These are phyloP conservation scores for Gasterosteus aculeatus DNA, from an alignment of 2,113 vertebrate species.

Conservation along the genomic window DNA sequence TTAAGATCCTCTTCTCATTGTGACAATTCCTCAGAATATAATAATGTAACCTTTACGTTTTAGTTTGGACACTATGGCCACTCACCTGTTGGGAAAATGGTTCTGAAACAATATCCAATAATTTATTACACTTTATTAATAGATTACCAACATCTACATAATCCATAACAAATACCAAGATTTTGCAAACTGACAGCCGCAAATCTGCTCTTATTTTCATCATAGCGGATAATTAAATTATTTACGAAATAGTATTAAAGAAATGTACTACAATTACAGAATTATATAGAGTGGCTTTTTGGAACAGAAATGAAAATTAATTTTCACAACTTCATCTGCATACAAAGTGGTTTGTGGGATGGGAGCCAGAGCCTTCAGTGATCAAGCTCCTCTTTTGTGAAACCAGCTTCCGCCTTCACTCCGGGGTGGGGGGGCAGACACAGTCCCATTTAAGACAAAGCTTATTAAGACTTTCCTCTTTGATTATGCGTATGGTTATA, in stretches of 20 bases:
- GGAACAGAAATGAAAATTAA: not conserved
- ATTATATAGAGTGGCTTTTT: not conserved
- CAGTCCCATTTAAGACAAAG: too few relatives aligned
- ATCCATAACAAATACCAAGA: not conserved
- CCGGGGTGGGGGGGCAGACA: too few relatives aligned
- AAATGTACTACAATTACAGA: too few relatives aligned
- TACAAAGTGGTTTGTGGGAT: not conserved
- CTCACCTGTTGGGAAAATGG: not conserved
- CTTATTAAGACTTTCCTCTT: too few relatives aligned
- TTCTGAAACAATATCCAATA: not conserved
- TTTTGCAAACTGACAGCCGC: not conserved
- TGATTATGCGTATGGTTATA: too few relatives aligned
- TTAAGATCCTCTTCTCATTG: conserved; percentile 12
- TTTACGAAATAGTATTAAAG: not conserved
- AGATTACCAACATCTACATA: not conserved
- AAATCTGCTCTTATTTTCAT: not conserved
- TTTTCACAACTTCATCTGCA: not conserved
- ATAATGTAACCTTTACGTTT: not conserved
- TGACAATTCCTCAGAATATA: not conserved
- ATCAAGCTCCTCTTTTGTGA: too few relatives aligned
- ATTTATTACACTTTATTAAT: not conserved
- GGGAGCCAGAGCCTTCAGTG: too few relatives aligned
- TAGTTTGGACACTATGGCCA: not conserved
- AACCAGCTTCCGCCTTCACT: too few relatives aligned
- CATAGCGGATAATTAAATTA: not conserved